These are phyloP conservation scores for Papilio gigon DNA, from an alignment of 2,888 invertebrate species.

Conservation along the genomic window DNA sequence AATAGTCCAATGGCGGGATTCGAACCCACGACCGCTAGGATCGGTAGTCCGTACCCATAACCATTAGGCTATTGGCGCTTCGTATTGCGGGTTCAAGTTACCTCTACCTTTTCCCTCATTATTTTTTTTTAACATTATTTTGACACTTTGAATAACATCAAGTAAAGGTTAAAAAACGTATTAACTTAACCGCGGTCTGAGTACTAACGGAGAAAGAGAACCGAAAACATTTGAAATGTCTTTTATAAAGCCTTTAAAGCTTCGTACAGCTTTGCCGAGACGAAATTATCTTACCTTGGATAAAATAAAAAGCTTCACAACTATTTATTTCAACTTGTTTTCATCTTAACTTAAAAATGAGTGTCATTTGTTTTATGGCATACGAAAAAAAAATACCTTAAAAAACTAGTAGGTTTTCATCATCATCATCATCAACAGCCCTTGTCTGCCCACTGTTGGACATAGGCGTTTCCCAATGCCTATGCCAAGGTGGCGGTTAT, in stretches of 20 bases:
- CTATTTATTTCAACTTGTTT: neutral
- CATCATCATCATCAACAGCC: too few species aligned
- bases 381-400: neutral
- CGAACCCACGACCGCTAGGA: too few species aligned
- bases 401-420: too few species aligned
- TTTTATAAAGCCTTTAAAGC: conserved; percentile 26
- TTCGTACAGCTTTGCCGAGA: conserved; percentile 4
- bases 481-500: too few species aligned
- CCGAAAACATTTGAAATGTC: conserved; percentile 22
- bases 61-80: too few species aligned
- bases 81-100: too few species aligned
- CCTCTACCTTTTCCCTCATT: neutral
- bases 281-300: conserved; percentile 17
- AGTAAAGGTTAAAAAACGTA: conserved; percentile 25
- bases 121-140: neutral
- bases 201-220: conserved; percentile 15
- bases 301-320: conserved; percentile 14
- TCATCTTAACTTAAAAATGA: neutral
- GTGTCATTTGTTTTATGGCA: neutral
- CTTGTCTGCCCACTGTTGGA: too few species aligned
- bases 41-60: too few species aligned
- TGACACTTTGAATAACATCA: conserved; percentile 4
- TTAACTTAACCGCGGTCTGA: conserved; percentile 8
- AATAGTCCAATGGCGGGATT: too few species aligned
- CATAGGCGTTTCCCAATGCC: too few species aligned